Evolutionary conservation across 2,888 invertebrate species (phyloP), one percentile per base, ranked within the genome.

Genomic region (Hypolimnas misippus): DNA sequence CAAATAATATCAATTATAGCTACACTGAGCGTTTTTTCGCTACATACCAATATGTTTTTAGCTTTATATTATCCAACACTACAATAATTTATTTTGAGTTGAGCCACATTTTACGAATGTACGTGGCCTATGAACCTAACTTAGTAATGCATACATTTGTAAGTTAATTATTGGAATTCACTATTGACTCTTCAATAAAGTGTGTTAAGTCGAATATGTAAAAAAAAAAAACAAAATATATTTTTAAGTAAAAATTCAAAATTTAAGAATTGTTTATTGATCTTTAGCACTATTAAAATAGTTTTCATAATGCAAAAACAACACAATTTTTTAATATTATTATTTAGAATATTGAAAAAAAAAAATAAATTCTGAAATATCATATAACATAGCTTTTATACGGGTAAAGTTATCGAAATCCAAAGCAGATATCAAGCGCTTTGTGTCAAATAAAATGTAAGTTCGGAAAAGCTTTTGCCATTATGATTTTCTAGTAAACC

Each of bases 51-150:
- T 59, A 52, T 16, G 31, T 10, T 7, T 7, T 12, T 2, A 14
- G 21, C 42, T 25, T 25, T 59, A 44, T 12, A 55, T 49, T 57
- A 63, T 57, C 53, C 64, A 64, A 67, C 51, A 51, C 57, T 17
- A 61, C 65, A 52, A 68, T 69, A 66, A 70, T 68, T 68, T 71
- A 70, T 71, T 66, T 62, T 3, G 64, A 52, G 65, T 68, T 65
- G 67, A 61, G 63, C 67, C 57, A 70, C 67, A 71, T 71, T 66
- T 70, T 67, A 69, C 69, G 71, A 70, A 71, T 69, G 66, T 60
- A 65, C 62, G 66, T 81, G 83, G 81, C 77, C 86, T 83, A 68
- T 80, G 79, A 83, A 83, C 76, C 65, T 58, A 59, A 63, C 65
- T 68, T 72, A 75, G 73, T 76, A 77, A 76, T 76, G 75, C 73